phyloP scores from a whole-genome alignment of 2,113 vertebrate species.

The Callospermophilus lateralis region DNA sequence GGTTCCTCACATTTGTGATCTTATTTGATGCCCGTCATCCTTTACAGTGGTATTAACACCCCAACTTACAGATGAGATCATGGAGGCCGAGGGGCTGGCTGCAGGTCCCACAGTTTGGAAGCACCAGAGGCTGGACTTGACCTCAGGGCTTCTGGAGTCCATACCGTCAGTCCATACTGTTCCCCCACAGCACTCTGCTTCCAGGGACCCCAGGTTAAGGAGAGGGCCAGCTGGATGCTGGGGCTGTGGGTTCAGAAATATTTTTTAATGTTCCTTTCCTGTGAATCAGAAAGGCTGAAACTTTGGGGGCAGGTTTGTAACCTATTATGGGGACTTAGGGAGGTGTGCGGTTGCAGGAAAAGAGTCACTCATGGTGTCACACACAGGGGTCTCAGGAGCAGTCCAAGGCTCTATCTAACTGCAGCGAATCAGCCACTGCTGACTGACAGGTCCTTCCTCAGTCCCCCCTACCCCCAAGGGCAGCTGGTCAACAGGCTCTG shows the following conservation, averaged over 20 bases:
- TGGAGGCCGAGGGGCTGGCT: not conserved
- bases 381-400: no score
- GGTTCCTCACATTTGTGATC: not conserved
- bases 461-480: no score
- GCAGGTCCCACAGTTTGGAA: not conserved
- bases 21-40: not conserved
- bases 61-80: not conserved
- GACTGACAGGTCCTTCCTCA: not conserved
- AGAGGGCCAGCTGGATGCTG: not conserved
- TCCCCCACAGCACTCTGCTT: not conserved
- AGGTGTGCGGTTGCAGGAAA: not conserved
- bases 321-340: not conserved
- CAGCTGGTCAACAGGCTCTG: not conserved
- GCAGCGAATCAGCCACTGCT: not conserved
- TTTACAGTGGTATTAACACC: not conserved
- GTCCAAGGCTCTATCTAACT: not conserved
- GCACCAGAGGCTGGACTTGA: not conserved
- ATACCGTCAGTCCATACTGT: no score
- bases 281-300: not conserved
- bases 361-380: not conserved
- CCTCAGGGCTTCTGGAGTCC: not conserved
- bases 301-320: not conserved
- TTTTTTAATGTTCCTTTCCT: not conserved
- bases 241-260: not conserved
- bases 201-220: not conserved